Evolutionary conservation across 2,113 vertebrate species (phyloP).

Genomic region (Calidris pygmaea): DNA sequence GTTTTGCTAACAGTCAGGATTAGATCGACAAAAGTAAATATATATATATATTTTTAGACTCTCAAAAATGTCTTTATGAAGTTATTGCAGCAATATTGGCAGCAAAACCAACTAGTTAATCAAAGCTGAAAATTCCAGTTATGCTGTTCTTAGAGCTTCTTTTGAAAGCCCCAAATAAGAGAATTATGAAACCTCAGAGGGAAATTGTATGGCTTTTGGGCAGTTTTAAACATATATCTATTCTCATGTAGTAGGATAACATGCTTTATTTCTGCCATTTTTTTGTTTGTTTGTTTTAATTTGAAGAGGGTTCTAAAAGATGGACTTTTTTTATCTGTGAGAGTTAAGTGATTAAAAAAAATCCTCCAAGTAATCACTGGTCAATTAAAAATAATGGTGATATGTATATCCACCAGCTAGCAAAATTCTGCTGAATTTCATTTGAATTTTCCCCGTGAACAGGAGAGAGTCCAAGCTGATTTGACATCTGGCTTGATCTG

Average conservation of each 20-base stretch:
- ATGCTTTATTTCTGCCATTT: not conserved
- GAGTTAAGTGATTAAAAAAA: not conserved
- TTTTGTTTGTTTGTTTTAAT: not conserved
- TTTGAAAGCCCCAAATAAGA: not conserved
- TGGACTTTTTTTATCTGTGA: not conserved
- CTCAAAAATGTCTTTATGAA: not conserved
- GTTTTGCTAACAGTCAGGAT: not conserved
- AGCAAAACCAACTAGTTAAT: not conserved
- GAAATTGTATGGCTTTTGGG: not conserved
- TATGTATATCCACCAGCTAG: not conserved
- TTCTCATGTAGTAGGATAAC: not conserved
- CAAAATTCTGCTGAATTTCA: not conserved
- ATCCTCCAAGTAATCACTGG: not conserved
- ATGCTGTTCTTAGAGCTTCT: not conserved
- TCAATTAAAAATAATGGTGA: not conserved
- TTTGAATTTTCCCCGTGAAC: not conserved
- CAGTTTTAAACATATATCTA: not conserved
- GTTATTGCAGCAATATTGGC: not conserved
- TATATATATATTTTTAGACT: not conserved
- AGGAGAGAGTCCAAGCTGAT: not conserved
- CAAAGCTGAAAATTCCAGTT: not conserved
- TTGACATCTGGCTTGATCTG: not conserved
- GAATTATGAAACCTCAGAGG: not conserved
- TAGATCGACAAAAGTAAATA: not conserved
- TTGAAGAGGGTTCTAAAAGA: not conserved